These are phyloP conservation scores for Callyntrura guangdongensis DNA, from an alignment of 2,888 invertebrate species.

Conservation along the genomic window DNA sequence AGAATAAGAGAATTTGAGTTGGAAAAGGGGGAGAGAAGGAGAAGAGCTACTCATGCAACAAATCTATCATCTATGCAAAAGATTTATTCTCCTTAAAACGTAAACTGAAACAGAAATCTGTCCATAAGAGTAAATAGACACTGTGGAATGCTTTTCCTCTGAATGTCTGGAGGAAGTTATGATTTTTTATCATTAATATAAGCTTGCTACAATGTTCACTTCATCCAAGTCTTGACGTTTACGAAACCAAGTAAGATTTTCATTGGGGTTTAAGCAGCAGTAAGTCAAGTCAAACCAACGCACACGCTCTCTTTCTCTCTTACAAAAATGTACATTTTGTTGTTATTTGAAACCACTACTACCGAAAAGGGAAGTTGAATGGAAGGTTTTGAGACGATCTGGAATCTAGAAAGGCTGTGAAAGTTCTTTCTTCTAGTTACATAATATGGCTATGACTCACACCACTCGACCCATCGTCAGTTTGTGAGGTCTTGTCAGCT, in stretches of 20 bases:
- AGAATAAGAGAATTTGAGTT: neutral
- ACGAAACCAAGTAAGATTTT: neutral
- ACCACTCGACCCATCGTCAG: neutral
- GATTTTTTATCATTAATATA: neutral
- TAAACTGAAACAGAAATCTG: neutral
- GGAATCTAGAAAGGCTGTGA: slow-evolving; percentile 39
- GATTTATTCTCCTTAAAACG: neutral
- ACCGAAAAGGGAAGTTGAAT: slow-evolving; percentile 34
- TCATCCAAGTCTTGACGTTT: neutral
- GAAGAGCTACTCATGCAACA: slow-evolving; percentile 6
- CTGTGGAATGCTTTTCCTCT: neutral
- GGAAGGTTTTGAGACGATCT: neutral
- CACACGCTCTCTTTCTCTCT: too few species aligned
- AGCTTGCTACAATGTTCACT: neutral
- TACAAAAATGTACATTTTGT: too few species aligned
- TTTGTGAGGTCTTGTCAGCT: neutral
- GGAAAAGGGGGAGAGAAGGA: neutral
- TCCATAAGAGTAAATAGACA: neutral
- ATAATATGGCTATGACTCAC: neutral
- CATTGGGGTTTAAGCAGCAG: neutral
- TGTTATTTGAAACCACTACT: neutral
- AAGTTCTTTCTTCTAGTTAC: neutral
- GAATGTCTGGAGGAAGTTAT: slow-evolving; percentile 6
- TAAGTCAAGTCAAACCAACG: neutral
- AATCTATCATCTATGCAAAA: neutral